Evolutionary conservation across 2,888 invertebrate species (phyloP).

Genomic region (Drosophila tanythrix): DNA sequence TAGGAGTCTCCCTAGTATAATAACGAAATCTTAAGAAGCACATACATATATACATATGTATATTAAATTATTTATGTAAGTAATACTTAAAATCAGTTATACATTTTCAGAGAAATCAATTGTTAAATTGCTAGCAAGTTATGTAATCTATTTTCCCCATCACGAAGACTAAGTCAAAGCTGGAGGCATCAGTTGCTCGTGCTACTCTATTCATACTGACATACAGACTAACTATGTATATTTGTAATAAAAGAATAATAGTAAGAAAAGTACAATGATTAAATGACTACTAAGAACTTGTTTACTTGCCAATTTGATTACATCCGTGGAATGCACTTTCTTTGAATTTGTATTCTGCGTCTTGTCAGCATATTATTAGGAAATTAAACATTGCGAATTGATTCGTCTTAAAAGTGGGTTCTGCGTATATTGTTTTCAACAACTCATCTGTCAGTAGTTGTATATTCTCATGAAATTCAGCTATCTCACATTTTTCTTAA

Average conservation of each 20-base stretch:
- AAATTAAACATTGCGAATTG: neutral
- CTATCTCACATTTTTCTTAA: conserved; percentile 8
- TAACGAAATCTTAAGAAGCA: neutral
- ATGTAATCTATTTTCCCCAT: neutral
- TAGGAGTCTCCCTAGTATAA: neutral
- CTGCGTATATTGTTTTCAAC: conserved; percentile 3
- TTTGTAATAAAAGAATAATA: neutral
- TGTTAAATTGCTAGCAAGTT: neutral
- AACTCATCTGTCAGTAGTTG: conserved; percentile 2
- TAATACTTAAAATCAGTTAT: neutral
- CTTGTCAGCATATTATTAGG: neutral
- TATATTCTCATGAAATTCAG: conserved; percentile 7
- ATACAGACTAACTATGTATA: neutral
- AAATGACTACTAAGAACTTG: neutral
- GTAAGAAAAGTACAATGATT: neutral
- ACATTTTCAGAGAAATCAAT: neutral
- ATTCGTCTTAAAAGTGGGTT: neutral
- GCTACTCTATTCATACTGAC: neutral
- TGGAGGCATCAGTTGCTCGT: neutral
- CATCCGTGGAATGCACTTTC: neutral
- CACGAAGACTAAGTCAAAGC: neutral
- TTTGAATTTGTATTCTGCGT: neutral
- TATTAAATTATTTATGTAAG: neutral
- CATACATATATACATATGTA: neutral
- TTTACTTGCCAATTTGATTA: neutral